Base-by-base conservation (phyloP, 2,888 invertebrate species). In the Euproctis similis region DNA sequence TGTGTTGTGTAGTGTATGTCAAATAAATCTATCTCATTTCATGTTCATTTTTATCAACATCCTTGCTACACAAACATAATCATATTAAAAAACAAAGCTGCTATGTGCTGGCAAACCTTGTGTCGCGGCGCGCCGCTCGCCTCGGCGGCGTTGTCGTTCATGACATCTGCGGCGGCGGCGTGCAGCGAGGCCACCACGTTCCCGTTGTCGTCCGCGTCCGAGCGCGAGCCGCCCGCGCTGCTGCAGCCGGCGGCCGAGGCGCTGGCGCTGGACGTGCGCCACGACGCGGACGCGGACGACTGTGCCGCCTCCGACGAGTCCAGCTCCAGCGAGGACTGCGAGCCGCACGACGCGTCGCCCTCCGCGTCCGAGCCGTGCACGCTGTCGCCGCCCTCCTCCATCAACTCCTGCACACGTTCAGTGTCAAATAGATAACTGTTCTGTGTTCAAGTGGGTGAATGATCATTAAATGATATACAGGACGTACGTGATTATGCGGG, bases 241-340 rank as follows among this genome's bases (percentile, higher is more conserved):
- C 56, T 57, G 41, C 58, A 26, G 59, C 60, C 39, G n/a, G n/a
- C n/a, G n/a, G n/a, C n/a, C n/a, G n/a, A n/a, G n/a, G n/a, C n/a
- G n/a, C n/a, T n/a, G n/a, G n/a, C n/a, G 34, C 68, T 62, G 46
- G 57, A 58, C 20, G 58, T 46, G 44, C 26, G 50, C 28, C 48
- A 54, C 13, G 51, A 54, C 48, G 54, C 50, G 57, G 53, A 53
- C 33, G n/a, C n/a, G n/a, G n/a, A 44, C 29, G 59, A 56, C 28
- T 43, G 37, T 46, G 56, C 59, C 36, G 41, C 45, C 21, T 48
- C 56, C 17, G 69, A 69, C 39, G 69, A 69, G 59, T 71, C 71
- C 44, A 68, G 57, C 53, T 73, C 73, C 31, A 72, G 59, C 41
- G 78, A 76, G n/a, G 69, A 64, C 44, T 56, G 59, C 43, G 67